Evolutionary conservation across 2,888 invertebrate species (phyloP).

Genomic region (Lissocephala sabroskyi): DNA sequence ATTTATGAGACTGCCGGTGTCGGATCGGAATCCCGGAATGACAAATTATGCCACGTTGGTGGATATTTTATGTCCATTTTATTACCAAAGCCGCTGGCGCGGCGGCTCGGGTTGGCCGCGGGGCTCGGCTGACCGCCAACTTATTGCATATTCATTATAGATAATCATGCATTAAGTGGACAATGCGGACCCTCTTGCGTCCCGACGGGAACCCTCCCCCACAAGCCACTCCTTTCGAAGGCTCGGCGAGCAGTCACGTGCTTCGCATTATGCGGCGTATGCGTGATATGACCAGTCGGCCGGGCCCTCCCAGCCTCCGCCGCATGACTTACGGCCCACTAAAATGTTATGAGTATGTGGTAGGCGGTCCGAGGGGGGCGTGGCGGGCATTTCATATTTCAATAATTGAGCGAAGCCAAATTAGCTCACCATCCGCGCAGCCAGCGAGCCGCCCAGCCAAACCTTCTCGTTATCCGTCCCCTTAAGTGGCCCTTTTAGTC

Average conservation of each 20-base stretch:
- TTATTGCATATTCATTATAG: constrained; percentile 57
- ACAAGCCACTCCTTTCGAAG: neutral
- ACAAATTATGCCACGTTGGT: constrained; percentile 25
- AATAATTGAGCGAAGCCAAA: constrained; percentile 49
- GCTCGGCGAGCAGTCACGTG: constrained; percentile 34
- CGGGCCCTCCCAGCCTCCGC: constrained; percentile 3
- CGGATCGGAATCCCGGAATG: constrained; percentile 12
- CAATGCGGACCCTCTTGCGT: constrained; percentile 22
- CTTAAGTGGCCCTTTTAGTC: too few relatives aligned
- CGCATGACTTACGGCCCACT: neutral
- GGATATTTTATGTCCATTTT: constrained; percentile 32
- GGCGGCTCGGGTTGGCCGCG: too few relatives aligned
- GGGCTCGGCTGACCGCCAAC: too few relatives aligned
- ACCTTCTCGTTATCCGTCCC: constrained; percentile 10
- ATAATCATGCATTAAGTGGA: constrained; percentile 56
- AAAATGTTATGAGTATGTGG: too few relatives aligned
- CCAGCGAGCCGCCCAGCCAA: constrained; percentile 6
- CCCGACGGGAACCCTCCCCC: constrained; percentile 1
- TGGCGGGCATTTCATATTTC: constrained; percentile 60
- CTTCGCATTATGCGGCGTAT: constrained; percentile 37
- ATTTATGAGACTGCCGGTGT: neutral
- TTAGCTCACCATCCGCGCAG: neutral
- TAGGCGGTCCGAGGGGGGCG: too few relatives aligned
- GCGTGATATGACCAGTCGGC: constrained; percentile 26
- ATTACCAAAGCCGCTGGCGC: too few relatives aligned